These are phyloP conservation scores for Zoanthus solanderi DNA, from an alignment of 92 coral and sea anemone genomes.

Conservation along the genomic window DNA sequence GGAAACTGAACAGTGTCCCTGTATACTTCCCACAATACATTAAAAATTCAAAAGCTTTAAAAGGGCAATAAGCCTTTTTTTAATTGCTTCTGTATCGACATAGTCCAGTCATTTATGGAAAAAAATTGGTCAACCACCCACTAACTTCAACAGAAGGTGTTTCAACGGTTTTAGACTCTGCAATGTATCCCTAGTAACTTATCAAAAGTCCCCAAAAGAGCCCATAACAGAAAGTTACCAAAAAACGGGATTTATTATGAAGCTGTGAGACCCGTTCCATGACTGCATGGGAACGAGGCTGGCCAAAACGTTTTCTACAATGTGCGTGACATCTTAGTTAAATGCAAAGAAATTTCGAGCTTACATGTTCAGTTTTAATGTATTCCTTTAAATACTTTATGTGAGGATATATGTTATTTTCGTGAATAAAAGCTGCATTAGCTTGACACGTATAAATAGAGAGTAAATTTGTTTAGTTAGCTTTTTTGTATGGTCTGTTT, in stretches of 20 bases:
- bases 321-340: background rate
- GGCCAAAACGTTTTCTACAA: background rate
- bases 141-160: slow-evolving; percentile 67
- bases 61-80: too few species aligned
- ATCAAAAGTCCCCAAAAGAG: slow-evolving; percentile 60
- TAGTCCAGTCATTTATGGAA: slow-evolving; percentile 55
- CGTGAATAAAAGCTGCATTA: background rate
- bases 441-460: background rate
- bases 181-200: slow-evolving; percentile 48
- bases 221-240: slow-evolving; percentile 39
- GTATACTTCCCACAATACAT: too few species aligned
- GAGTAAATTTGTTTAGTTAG: background rate
- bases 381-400: too few species aligned
- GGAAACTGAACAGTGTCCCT: too few species aligned
- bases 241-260: slow-evolving; percentile 5
- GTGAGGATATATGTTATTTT: background rate
- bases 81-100: too few species aligned
- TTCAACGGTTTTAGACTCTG: slow-evolving; percentile 55
- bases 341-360: background rate
- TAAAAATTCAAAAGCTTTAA: too few species aligned
- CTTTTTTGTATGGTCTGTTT: background rate
- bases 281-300: slow-evolving; percentile 57
- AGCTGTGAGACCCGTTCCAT: background rate
- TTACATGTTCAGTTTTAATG: background rate
- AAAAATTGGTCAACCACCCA: slow-evolving; percentile 57